Conservation (phyloP, 2,113 vertebrate genomes). For the Lophotis ruficrista region DNA sequence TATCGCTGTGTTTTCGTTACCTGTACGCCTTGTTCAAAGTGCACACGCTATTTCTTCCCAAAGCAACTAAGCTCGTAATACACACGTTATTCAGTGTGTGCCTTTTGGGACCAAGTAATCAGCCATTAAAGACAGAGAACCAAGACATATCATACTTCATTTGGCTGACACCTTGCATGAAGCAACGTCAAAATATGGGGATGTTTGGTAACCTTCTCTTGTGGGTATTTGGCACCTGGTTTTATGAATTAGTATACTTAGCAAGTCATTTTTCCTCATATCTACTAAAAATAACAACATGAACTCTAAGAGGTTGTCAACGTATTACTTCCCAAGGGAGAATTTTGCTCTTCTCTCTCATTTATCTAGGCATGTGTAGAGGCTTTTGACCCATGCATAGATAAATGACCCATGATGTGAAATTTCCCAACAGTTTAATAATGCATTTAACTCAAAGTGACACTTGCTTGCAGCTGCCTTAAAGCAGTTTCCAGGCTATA, state of each 20-base stretch:
- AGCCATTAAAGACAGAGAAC: not conserved
- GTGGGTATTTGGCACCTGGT: not conserved
- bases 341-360: constrained; percentile 75
- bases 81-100: not conserved
- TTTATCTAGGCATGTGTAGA: constrained; percentile 79
- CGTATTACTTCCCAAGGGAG: constrained; percentile 68
- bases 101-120: not conserved
- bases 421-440: constrained; percentile 86
- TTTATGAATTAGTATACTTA: constrained; percentile 50
- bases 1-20: fast-evolving
- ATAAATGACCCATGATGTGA: constrained; percentile 91
- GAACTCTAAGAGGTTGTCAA: constrained; percentile 67
- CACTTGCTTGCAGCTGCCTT: constrained; percentile 93
- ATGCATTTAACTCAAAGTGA: constrained; percentile 94
- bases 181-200: not conserved
- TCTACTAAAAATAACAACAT: constrained; percentile 67
- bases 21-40: not conserved
- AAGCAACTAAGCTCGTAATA: not conserved
- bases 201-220: constrained; percentile 3
- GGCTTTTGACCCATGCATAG: constrained; percentile 93
- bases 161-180: not conserved
- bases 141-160: not conserved
- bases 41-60: not conserved
- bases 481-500: constrained; percentile 83
- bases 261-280: not conserved